These are phyloP conservation scores for Apamea anceps DNA, from an alignment of 2,888 invertebrate species.

Conservation along the genomic window DNA sequence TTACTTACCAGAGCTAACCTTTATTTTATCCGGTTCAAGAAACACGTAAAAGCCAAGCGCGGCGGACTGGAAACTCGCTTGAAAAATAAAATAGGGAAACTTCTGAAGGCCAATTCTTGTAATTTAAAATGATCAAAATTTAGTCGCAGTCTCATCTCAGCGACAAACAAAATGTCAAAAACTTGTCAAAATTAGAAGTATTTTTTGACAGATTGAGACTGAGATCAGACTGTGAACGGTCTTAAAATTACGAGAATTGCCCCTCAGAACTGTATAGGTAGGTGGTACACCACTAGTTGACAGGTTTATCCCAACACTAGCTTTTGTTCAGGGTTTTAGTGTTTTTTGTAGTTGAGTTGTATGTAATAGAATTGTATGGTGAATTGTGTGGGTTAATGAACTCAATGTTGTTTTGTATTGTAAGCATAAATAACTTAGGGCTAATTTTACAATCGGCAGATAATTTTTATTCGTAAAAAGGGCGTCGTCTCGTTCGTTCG, in stretches of 20 bases:
- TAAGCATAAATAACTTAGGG: neutral
- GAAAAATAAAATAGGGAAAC: slow-evolving; percentile 38
- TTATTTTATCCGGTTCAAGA: slow-evolving; percentile 23
- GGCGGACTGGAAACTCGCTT: slow-evolving; percentile 12
- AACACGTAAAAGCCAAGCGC: slow-evolving; percentile 24
- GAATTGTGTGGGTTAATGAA: neutral
- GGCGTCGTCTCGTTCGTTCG: no score
- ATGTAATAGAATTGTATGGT: neutral
- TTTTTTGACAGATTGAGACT: no score
- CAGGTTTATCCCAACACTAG: slow-evolving; percentile 21
- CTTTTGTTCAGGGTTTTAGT: neutral
- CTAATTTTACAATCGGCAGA: no score
- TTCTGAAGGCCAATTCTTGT: no score
- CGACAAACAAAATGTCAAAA: no score
- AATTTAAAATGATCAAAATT: no score
- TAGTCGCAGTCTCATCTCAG: no score
- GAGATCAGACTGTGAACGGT: no score
- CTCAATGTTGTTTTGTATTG: neutral
- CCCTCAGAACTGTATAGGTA: neutral
- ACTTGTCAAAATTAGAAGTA: no score
- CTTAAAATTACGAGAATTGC: no score
- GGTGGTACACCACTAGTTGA: slow-evolving; percentile 9
- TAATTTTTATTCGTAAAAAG: no score
- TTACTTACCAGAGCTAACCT: slow-evolving; percentile 3
- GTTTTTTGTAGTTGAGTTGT: neutral